phyloP scores from a whole-genome alignment of 2,888 invertebrate genomes.

The Chymomyza fuscimana region DNA sequence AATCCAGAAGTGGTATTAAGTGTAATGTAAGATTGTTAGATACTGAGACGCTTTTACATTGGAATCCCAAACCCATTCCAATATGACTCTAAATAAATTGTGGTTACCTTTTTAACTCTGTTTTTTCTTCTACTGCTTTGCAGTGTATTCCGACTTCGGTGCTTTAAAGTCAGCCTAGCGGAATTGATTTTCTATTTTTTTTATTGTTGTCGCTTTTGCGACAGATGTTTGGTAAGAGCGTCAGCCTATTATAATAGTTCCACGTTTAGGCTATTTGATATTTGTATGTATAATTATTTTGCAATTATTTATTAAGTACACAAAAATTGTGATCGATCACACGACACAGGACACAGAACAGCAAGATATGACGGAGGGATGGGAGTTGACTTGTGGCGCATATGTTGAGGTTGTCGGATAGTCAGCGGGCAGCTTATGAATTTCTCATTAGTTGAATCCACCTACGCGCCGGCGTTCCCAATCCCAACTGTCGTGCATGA shows the following conservation, averaged over 20 bases:
- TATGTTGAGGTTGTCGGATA: constrained; percentile 39
- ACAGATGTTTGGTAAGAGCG: constrained; percentile 64
- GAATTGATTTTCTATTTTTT: constrained; percentile 19
- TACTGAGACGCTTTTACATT: too few relatives aligned
- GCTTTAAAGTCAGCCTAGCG: background rate
- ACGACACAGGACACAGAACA: background rate
- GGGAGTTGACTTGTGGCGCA: constrained; percentile 29
- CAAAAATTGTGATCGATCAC: constrained; percentile 70
- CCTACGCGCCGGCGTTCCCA: constrained; percentile 26
- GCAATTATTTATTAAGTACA: constrained; percentile 75
- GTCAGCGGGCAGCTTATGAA: constrained; percentile 62
- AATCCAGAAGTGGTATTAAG: too few relatives aligned
- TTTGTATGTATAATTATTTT: constrained; percentile 70
- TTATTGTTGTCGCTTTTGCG: constrained; percentile 51
- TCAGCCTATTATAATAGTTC: constrained; percentile 35
- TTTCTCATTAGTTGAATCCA: constrained; percentile 64
- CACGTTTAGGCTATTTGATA: constrained; percentile 54
- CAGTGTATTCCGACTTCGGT: constrained; percentile 28
- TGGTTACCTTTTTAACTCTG: too few relatives aligned
- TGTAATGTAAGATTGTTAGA: too few relatives aligned
- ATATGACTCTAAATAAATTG: too few relatives aligned
- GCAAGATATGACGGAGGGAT: background rate
- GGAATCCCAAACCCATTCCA: too few relatives aligned
- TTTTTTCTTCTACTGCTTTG: background rate
- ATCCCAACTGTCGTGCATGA: constrained; percentile 60